Percentiles rank a stretch among this genome's conserved stretches.
These are phyloP conservation scores for Griposia aprilina DNA, from an alignment of 2,888 invertebrate species.

Conservation along the genomic window DNA sequence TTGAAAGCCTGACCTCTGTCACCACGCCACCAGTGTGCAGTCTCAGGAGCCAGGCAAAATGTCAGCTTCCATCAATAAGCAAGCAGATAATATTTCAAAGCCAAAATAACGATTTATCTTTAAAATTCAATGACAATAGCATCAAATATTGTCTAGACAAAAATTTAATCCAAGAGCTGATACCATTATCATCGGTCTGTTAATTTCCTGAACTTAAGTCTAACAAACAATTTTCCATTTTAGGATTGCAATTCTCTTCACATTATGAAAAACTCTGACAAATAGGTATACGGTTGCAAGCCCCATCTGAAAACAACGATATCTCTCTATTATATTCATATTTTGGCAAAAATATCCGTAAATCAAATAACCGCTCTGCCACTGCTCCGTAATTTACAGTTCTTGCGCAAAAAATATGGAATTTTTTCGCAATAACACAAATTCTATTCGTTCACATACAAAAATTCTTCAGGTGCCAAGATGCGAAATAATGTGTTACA, in stretches of 20 bases:
- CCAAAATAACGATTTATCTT: neutral
- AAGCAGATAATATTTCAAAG: neutral
- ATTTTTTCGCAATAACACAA: conserved; percentile 3
- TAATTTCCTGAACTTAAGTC: neutral
- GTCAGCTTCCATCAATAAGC: neutral
- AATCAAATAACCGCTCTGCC: conserved; percentile 18
- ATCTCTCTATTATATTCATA: conserved; percentile 26
- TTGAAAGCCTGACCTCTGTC: neutral
- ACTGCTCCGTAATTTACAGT: conserved; percentile 33
- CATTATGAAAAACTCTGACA: neutral
- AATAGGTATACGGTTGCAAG: conserved; percentile 6
- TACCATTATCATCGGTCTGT: neutral
- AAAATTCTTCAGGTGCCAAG: neutral
- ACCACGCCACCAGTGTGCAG: neutral
- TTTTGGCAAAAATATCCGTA: conserved; percentile 28
- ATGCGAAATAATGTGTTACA: conserved; percentile 6
- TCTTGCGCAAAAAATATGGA: conserved; percentile 35
- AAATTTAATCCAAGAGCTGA: neutral
- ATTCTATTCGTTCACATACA: conserved; percentile 17
- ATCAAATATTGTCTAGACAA: neutral
- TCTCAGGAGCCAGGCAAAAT: neutral
- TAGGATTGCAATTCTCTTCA: neutral
- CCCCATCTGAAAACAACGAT: conserved; percentile 20
- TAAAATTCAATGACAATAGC: neutral
- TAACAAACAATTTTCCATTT: neutral